Base-by-base conservation (phyloP, 2,113 vertebrate genomes). In the Sander lucioperca region DNA sequence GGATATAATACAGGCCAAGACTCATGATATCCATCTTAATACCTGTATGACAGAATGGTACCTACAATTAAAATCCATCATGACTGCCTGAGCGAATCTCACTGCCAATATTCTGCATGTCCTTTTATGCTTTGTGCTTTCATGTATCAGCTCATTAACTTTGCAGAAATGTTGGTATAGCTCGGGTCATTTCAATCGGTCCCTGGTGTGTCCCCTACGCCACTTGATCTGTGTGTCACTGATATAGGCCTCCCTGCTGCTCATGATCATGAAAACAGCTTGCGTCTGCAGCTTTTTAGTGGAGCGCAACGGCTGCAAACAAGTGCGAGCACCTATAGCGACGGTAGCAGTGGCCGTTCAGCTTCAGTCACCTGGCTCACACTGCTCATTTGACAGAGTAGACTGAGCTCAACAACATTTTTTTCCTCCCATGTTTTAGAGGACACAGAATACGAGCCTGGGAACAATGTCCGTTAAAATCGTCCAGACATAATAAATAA, bases 111-210 rank as follows among this genome's bases (percentile, higher is more conserved):
- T 83, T 81, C 74, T 33, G 72, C n/a, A 76, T 85, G 85, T 86
- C 65, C 72, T 85, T 87, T 84, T 70, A 73, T 84, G 74, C 83
- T 75, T 75, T 79, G 53, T 82, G 68, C 79, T 80, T 82, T 71
- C 74, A 76, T 76, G 75, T 90, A 18, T 70, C 69, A 83, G 84
- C 86, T 93, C 88, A 92, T 91, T 89, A 91, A 85, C 84, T 89
- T 82, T 80, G 73, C 61, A 71, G 82, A 92, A 89, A 90, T 89
- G 83, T 92, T 88, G 74, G 59, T 73, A 50, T 61, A 68, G 50
- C 51, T 65, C 27, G 18, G 74, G 79, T 88, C 65, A 90, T 90
- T 85, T 80, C 33, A 59, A 19, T 21, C 15, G 1, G 47, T 90
- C 87, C 72, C 90, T 61, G 53, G 74, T 84, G 78, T 84, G 73